Percentiles rank a stretch among this genome's conserved stretches.
phyloP scores from a whole-genome alignment of 2,113 vertebrate genomes.

The Prietella phreatophila region DNA sequence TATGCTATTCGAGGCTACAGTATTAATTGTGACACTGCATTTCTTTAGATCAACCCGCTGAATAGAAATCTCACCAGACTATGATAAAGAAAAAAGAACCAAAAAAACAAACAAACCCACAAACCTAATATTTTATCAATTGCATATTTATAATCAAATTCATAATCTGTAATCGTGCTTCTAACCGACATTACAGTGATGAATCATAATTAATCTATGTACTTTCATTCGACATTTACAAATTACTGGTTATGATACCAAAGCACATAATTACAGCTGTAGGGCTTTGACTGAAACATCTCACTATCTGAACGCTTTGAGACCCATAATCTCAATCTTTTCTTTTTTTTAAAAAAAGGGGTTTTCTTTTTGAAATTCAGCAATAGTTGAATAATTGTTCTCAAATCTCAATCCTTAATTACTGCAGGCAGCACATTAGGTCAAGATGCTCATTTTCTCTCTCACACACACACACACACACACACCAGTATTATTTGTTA shows the following conservation, averaged over 20 bases:
- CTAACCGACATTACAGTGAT: background rate
- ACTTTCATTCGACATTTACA: background rate
- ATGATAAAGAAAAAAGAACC: background rate
- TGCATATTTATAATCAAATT: background rate
- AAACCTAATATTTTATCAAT: background rate
- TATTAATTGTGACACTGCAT: background rate
- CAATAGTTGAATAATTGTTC: background rate
- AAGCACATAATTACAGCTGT: constrained; percentile 24
- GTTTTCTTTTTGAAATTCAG: background rate
- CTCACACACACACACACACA: background rate
- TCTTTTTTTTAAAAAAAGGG: too few species aligned
- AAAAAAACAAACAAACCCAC: background rate
- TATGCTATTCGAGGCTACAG: background rate
- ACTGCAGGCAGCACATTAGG: background rate
- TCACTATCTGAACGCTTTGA: background rate
- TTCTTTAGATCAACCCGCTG: background rate
- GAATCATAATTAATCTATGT: background rate
- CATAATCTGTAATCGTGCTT: background rate
- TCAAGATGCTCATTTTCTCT: background rate
- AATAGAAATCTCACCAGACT: background rate
- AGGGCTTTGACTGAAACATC: background rate
- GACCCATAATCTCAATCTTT: background rate
- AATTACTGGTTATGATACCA: constrained; percentile 3
- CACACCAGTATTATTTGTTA: background rate
- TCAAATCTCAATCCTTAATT: background rate